phyloP scores from a whole-genome alignment of 2,888 invertebrate species.

The Monochamus alternatus region DNA sequence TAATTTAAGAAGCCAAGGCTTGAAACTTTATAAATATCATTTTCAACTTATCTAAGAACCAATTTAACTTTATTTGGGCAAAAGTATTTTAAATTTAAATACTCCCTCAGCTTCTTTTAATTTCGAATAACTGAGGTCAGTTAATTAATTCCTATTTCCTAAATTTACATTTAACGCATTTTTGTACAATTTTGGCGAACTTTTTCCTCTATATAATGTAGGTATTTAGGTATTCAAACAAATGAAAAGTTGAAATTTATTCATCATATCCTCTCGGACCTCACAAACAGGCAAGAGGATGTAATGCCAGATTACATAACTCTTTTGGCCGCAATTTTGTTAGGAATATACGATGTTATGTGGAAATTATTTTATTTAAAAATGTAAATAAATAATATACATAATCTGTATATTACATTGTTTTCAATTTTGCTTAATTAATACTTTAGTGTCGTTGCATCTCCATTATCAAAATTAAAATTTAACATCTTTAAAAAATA shows the following conservation, averaged over 20 bases:
- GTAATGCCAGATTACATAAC: no score
- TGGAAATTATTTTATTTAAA: no score
- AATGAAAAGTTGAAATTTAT: background rate
- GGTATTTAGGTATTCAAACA: background rate
- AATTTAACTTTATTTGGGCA: constrained; percentile 21
- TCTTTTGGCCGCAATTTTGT: no score
- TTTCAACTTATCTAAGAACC: background rate
- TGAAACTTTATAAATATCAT: background rate
- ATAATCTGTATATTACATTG: no score
- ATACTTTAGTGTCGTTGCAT: no score
- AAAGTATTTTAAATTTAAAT: constrained; percentile 17
- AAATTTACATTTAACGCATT: constrained; percentile 6
- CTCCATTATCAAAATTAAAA: no score
- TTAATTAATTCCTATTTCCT: constrained; percentile 18
- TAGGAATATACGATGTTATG: no score
- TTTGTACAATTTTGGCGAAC: background rate
- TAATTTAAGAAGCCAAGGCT: no score
- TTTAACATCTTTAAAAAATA: no score
- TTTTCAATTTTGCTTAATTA: no score
- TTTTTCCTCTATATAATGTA: background rate
- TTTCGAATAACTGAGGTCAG: constrained; percentile 12
- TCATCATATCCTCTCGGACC: background rate
- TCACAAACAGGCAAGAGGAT: background rate
- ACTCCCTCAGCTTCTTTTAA: constrained; percentile 6
- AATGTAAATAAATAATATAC: no score